A percentile compares a stretch with the other conserved stretches of the same genome.
These are phyloP conservation scores for Limnephilus rhombicus DNA, from an alignment of 2,888 invertebrate genomes.

Conservation along the genomic window DNA sequence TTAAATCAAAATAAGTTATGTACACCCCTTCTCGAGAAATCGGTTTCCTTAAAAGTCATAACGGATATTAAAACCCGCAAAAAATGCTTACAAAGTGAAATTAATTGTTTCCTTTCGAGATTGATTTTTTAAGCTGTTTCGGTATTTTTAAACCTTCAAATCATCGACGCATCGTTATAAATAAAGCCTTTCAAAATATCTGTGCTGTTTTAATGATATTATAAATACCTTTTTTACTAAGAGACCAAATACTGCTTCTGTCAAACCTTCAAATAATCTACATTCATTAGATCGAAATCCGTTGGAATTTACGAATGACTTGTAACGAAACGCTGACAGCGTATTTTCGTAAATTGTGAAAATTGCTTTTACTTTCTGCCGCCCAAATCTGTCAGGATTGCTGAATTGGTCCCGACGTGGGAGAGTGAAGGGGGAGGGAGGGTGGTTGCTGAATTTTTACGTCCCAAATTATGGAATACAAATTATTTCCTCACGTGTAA, in stretches of 20 bases:
- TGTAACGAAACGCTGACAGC: background rate
- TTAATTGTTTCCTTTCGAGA: too few relatives aligned
- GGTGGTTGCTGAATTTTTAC: constrained; percentile 12
- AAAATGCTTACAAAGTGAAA: too few relatives aligned
- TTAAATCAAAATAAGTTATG: too few relatives aligned
- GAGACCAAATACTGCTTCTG: background rate
- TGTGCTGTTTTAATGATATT: background rate
- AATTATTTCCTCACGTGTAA: constrained; percentile 39
- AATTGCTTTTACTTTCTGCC: background rate
- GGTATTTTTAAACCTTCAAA: too few relatives aligned
- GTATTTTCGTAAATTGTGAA: background rate
- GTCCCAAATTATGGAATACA: constrained; percentile 45
- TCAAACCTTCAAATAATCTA: background rate
- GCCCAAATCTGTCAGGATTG: background rate
- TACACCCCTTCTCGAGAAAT: too few relatives aligned
- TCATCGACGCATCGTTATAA: too few relatives aligned
- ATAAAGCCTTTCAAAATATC: background rate
- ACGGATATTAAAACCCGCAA: too few relatives aligned
- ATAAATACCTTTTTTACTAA: background rate
- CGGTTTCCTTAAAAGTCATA: too few relatives aligned
- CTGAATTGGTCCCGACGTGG: background rate
- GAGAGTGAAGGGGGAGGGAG: background rate
- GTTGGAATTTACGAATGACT: background rate
- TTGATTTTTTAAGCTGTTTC: too few relatives aligned
- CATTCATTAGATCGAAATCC: background rate